Evolutionary conservation across 2,113 vertebrate genomes (phyloP), one percentile per base, ranked within the genome.

Genomic region (Pteropus alecto): DNA sequence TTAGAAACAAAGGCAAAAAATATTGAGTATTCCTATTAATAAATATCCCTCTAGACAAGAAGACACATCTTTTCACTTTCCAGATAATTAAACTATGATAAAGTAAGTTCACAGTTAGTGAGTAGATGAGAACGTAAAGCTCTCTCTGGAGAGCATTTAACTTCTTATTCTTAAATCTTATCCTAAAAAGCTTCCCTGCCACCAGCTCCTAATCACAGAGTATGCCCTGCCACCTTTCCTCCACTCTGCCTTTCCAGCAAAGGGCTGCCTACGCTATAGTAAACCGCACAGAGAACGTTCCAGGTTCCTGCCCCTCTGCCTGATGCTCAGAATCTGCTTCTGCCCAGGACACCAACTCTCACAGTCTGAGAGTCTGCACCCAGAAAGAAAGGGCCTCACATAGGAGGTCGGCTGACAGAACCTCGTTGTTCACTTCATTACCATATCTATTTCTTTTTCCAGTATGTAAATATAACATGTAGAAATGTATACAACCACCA

Each of bases 1-100:
- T 68, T 33, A 89, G 43, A 91, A 96, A 90, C 22, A 60, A 93
- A 87, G 83, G 51, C 60, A 51, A 76, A 81, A 88, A 68, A 28
- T 26, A 90, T 1, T 93, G 24, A 86, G n/a, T 56, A 84, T 28
- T 78, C 10, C 43, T 68, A 35, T 15, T 51, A 51, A 51, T 16
- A 51, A 83, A 16, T 22, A 65, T 67, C 38, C 48, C 48, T 51
- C 38, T 71, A 83, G 61, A 65, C 3, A 71, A 77, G 35, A 84
- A 38, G 24, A 87, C 51, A n/a, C 14, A 41, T 41, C 56, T 92
- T 61, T 51, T 33, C 48, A 19, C 58, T 51, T 85, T 15, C 65
- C 2, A 65, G 38, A 13, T 4, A 83, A 54, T 18, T 76, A 88
- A 48, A 28, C 48, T 79, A 54, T 11, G n/a, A 83, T 56, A 38